These are phyloP conservation scores for Cyrtodaria siliqua DNA, from an alignment of 2,888 invertebrate genomes.

Conservation along the genomic window DNA sequence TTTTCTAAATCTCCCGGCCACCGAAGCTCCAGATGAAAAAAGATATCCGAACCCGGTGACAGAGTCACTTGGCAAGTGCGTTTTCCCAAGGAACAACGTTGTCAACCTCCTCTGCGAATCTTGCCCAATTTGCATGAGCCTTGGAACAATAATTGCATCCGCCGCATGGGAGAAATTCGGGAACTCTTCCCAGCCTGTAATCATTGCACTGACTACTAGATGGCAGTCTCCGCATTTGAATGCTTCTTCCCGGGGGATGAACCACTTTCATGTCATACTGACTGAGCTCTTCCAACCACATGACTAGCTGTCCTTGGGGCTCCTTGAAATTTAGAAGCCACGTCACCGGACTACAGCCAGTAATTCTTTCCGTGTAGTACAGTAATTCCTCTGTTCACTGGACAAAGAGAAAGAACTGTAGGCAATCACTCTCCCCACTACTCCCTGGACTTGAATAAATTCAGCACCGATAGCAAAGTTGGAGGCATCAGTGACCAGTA, in stretches of 20 bases:
- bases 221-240: no score
- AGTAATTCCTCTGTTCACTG: slow-evolving; percentile 12
- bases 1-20: no score
- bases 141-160: slow-evolving; percentile 32
- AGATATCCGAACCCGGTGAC: no score
- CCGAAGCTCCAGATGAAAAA: no score
- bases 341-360: slow-evolving; percentile 27
- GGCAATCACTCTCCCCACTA: slow-evolving; percentile 48
- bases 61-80: no score
- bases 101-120: slow-evolving; percentile 20
- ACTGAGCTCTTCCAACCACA: slow-evolving; percentile 61
- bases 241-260: slow-evolving; percentile 42
- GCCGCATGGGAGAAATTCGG: slow-evolving; percentile 18
- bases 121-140: slow-evolving; percentile 21
- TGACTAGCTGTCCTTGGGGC: slow-evolving; percentile 42
- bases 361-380: slow-evolving; percentile 12
- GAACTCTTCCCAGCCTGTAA: neutral
- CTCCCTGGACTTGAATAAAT: slow-evolving; percentile 57
- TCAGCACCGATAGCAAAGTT: slow-evolving; percentile 56
- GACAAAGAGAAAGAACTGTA: slow-evolving; percentile 52
- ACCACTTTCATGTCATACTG: slow-evolving; percentile 55
- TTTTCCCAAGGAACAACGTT: slow-evolving; percentile 4
- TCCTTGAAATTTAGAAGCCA: slow-evolving; percentile 58
- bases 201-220: neutral
- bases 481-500: slow-evolving; percentile 61